Evolutionary conservation across 2,888 invertebrate genomes (phyloP).

Genomic region (Idaea straminata): DNA sequence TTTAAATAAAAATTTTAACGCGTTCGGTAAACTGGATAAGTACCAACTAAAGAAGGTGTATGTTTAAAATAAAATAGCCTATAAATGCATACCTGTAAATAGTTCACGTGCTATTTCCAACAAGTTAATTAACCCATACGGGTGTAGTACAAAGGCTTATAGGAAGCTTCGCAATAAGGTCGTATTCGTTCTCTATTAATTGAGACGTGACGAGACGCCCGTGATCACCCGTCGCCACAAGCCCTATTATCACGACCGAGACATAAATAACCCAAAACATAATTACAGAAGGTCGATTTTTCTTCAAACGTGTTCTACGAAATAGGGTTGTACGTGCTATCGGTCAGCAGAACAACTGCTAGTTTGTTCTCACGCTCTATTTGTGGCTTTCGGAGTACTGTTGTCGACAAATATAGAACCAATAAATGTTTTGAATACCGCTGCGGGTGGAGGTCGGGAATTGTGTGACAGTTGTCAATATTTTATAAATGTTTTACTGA

Average conservation of each 20-base stretch:
- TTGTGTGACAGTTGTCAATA: slow-evolving; percentile 8
- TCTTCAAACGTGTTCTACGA: slow-evolving; percentile 10
- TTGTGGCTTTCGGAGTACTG: slow-evolving; percentile 52
- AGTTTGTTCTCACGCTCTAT: slow-evolving; percentile 61
- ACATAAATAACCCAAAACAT: slow-evolving; percentile 31
- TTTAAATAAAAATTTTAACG: not conserved
- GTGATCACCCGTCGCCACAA: slow-evolving; percentile 21
- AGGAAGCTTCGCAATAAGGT: slow-evolving; percentile 42
- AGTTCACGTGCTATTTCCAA: not conserved
- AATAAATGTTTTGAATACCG: slow-evolving; percentile 43
- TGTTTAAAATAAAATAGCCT: not conserved
- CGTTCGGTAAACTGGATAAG: not conserved
- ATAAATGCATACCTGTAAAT: not conserved
- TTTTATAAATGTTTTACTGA: not conserved
- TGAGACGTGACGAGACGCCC: slow-evolving; percentile 54
- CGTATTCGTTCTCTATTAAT: slow-evolving; percentile 58
- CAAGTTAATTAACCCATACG: not conserved
- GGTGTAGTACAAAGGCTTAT: slow-evolving; percentile 25
- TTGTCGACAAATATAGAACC: slow-evolving; percentile 43
- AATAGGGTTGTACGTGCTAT: slow-evolving; percentile 41
- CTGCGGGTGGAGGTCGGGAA: slow-evolving; percentile 26
- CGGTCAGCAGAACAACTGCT: slow-evolving; percentile 47
- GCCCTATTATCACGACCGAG: slow-evolving; percentile 21
- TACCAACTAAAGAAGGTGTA: not conserved
- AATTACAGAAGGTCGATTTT: slow-evolving; percentile 37